Base-by-base conservation (phyloP, 2,888 invertebrate genomes). In the Cantharis rufa region DNA sequence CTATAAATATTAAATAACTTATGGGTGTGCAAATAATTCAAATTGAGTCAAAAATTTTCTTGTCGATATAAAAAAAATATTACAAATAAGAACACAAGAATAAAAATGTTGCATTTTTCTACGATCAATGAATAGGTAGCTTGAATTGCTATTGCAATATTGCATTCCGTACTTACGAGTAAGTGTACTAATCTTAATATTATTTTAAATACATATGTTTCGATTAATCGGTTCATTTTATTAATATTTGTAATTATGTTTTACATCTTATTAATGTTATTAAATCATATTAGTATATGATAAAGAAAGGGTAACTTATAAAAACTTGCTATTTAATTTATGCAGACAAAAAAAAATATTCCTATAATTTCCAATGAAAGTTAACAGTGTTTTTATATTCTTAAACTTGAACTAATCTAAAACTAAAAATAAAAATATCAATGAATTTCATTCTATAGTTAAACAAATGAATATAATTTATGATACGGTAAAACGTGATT, bases 401-500 rank as follows among this genome's bases (percentile, higher is more conserved):
- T 24, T 9, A 24, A 24, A 24, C 24, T 24, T 13, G n/a, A 13
- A 13, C 13, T n/a, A 13, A 32, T 32, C 13, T 48, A 48, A 48
- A 48, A 48, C n/a, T 48, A 7, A 48, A n/a, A n/a, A 1, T 28
- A 28, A 28, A 32, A 48, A 48, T 48, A 48, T 48, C 7, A 70
- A 48, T 32, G 9, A 16, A 63, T 32, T 27, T 72, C 16, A n/a
- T 63, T 27, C 28, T 66, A 24, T 24, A 21, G 24, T 27, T 72
- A 32, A 16, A 21, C 61, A 69, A 69, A 86, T 84, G 84, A 85
- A 84, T 77, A 80, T 32, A 84, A 86, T 86, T 86, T 86, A 86
- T 84, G 84, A 79, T 80, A 80, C 81, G 78, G 82, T 82, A 82
- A 80, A 83, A 81, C 18, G 82, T 82, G 83, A 85, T 84, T 81